Percentiles rank a stretch among this genome's conserved stretches.
phyloP scores from a whole-genome alignment of 2,113 vertebrate genomes.

The Etheostoma cragini region DNA sequence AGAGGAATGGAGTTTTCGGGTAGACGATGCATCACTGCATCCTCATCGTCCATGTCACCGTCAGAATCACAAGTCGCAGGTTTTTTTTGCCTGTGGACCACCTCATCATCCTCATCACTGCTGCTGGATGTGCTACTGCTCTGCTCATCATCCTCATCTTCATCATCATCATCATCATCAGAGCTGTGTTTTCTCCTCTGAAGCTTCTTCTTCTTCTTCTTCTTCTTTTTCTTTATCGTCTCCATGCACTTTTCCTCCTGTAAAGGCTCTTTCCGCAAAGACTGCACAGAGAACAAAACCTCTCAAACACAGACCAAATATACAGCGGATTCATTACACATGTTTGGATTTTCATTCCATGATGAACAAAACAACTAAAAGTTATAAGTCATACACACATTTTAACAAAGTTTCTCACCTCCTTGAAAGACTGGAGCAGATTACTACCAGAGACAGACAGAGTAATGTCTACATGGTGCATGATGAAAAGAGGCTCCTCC shows the following conservation, averaged over 20 bases:
- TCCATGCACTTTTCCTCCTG: constrained; percentile 79
- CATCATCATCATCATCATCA: constrained; percentile 59
- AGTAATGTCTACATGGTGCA: constrained; percentile 99
- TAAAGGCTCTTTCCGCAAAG: constrained; percentile 87
- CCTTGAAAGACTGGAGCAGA: constrained; percentile 97
- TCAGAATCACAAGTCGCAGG: constrained; percentile 84
- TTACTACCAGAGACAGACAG: constrained; percentile 99
- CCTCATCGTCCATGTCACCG: constrained; percentile 91
- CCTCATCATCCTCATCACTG: constrained; percentile 83
- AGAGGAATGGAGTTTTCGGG: constrained; percentile 92
- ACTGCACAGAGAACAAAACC: constrained; percentile 76
- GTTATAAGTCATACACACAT: background rate
- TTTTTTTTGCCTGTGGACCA: constrained; percentile 82
- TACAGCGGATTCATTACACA: background rate
- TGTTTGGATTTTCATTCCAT: background rate
- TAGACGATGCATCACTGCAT: constrained; percentile 91
- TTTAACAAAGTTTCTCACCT: constrained; percentile 85
- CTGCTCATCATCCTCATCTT: constrained; percentile 37
- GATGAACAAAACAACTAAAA: background rate
- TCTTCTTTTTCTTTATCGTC: constrained; percentile 68
- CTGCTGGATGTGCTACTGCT: constrained; percentile 79
- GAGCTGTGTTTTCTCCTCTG: constrained; percentile 83
- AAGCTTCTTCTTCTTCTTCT: constrained; percentile 74
- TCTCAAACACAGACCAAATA: background rate
- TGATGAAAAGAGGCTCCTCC: constrained; percentile 99